Conservation (phyloP, 2,888 invertebrate species). For the Temnothorax rugatulus region DNA sequence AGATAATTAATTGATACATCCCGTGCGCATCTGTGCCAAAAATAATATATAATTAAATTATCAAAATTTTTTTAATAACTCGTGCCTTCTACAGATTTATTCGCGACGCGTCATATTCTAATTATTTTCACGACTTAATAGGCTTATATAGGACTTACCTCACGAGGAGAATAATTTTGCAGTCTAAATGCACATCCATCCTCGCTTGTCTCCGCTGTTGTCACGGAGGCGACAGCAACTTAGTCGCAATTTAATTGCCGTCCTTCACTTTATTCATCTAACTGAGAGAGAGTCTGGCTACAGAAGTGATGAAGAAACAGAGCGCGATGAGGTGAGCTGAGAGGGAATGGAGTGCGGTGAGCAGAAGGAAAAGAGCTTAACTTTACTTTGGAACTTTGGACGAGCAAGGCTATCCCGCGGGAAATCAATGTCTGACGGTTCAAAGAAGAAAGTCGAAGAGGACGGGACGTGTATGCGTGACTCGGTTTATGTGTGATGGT, state of each 20-base stretch:
- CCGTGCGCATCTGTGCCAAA: background rate
- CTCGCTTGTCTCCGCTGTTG: constrained; percentile 32
- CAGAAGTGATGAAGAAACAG: constrained; percentile 24
- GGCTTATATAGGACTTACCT: constrained; percentile 33
- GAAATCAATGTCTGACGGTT: constrained; percentile 59
- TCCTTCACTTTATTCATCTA: constrained; percentile 34
- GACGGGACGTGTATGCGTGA: constrained; percentile 33
- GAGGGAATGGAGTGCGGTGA: constrained; percentile 19
- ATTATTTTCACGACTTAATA: constrained; percentile 10
- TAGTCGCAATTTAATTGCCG: constrained; percentile 50
- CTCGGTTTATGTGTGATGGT: constrained; percentile 39
- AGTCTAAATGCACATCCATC: constrained; percentile 36
- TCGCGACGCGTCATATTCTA: background rate
- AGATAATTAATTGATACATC: background rate
- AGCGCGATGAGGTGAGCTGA: constrained; percentile 9
- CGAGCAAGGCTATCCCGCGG: constrained; percentile 42
- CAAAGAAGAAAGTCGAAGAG: constrained; percentile 39
- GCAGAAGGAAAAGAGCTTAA: constrained; percentile 57
- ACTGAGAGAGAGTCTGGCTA: constrained; percentile 32
- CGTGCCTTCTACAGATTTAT: background rate
- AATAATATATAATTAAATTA: background rate
- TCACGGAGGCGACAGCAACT: constrained; percentile 43
- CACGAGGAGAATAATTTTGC: constrained; percentile 14
- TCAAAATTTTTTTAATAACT: background rate
- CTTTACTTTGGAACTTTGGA: constrained; percentile 54